These are phyloP conservation scores for Phataginus tetradactyla DNA, from an alignment of 2,797 vertebrate species.

Conservation along the genomic window DNA sequence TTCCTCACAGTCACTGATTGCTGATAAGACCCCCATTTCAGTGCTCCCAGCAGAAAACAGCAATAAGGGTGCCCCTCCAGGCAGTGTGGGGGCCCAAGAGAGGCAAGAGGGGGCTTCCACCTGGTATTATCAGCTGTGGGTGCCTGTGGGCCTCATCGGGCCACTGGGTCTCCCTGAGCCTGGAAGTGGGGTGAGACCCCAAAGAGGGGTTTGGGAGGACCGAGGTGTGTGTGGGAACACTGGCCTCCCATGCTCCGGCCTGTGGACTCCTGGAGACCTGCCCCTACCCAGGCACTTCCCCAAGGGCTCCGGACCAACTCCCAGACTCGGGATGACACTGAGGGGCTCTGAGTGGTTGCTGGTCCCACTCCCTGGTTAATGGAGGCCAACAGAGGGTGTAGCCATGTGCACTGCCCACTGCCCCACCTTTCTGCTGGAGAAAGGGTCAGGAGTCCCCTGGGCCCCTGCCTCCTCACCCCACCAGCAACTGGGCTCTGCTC, in stretches of 20 bases:
- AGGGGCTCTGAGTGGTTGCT: neutral
- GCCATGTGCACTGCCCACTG: neutral
- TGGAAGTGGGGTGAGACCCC: neutral
- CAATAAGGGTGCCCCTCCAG: accelerated
- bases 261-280: neutral
- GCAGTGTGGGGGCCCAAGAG: accelerated
- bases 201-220: neutral
- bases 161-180: neutral
- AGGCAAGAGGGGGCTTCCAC: accelerated
- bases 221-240: neutral
- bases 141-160: neutral
- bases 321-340: accelerated
- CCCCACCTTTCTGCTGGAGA: accelerated
- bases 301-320: neutral
- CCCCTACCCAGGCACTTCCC: accelerated
- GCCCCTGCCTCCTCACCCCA: no score
- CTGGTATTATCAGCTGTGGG: neutral
- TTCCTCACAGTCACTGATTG: neutral
- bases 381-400: no score
- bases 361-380: accelerated
- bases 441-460: neutral
- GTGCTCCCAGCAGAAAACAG: neutral
- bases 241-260: no score
- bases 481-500: neutral
- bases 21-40: neutral